Evolutionary conservation across 2,888 invertebrate genomes (phyloP), one percentile per base, ranked within the genome.

Genomic region (Lissocephala sabroskyi): DNA sequence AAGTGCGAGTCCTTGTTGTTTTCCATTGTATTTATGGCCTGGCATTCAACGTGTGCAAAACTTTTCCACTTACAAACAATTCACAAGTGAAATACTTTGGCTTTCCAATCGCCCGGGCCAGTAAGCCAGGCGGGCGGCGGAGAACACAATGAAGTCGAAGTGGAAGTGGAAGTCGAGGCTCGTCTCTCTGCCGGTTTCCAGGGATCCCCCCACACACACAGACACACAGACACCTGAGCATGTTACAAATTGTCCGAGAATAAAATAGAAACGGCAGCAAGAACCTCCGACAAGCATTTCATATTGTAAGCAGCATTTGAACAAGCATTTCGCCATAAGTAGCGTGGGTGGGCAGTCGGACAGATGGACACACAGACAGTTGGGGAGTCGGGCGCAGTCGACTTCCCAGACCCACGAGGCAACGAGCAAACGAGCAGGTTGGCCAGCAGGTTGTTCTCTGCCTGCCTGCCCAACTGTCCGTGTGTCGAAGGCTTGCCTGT

Each of bases 51-150:
- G 57, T 65, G 59, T 59, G 59, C 70, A 59, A 42, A 77, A 77
- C 44, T 73, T 73, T 74, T 74, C 57, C 64, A 74, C 71, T 73
- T 74, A 62, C 61, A 55, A 59, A 59, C 74, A 62, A 62, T 52
- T 57, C 56, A 41, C 59, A 68, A 65, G 63, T 53, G 55, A 74
- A 64, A 71, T 64, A 64, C 66, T 75, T 73, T 77, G 78, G 77
- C 78, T 73, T 58, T 55, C 46, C 17, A 39, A 13, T 35, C 10
- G 16, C 14, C 11, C n/a, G 13, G 14, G 33, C 13, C 33, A 33
- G 13, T 1, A 2, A 32, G 29, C 11, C n/a, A 13, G 32, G 2
- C 6, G n/a, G 16, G 13, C 33, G 33, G 33, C n/a, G 16, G 13
- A n/a, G n/a, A 13, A 33, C 13, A 7, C 3, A 33, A 3, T 11